phyloP scores from a whole-genome alignment of 2,888 invertebrate genomes.

The Ptilodon capucinus region DNA sequence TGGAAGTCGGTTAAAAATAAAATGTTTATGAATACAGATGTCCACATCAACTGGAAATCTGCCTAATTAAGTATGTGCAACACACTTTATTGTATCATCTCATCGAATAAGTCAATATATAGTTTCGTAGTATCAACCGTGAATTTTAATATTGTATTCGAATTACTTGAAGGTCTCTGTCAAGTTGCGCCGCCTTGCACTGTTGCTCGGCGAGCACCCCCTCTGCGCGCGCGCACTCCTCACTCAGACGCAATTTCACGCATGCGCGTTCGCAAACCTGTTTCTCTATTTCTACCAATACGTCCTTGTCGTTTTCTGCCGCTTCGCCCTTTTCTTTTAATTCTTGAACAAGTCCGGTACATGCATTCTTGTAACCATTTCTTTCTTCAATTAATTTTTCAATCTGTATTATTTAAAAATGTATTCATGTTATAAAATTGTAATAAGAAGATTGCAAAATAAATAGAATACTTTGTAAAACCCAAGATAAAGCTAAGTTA shows the following conservation, averaged over 20 bases:
- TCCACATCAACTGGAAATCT: neutral
- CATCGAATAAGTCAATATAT: neutral
- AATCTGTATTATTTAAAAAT: constrained; percentile 42
- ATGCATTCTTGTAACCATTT: constrained; percentile 43
- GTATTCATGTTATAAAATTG: too few relatives aligned
- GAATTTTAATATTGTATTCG: neutral
- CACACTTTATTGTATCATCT: neutral
- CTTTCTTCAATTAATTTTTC: constrained; percentile 55
- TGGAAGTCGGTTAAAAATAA: too few relatives aligned
- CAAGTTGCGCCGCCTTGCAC: constrained; percentile 53
- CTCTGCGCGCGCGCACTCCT: constrained; percentile 48
- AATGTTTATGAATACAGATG: neutral
- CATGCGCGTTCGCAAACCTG: constrained; percentile 50
- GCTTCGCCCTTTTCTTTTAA: constrained; percentile 36
- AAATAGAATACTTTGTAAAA: too few relatives aligned
- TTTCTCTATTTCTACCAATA: constrained; percentile 45
- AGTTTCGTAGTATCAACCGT: neutral
- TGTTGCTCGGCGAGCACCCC: constrained; percentile 49
- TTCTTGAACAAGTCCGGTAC: constrained; percentile 31
- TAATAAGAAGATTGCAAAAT: too few relatives aligned
- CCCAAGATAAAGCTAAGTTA: too few relatives aligned
- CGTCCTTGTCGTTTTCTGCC: constrained; percentile 41
- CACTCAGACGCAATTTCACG: constrained; percentile 41
- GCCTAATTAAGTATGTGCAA: neutral
- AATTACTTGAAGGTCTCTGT: constrained; percentile 60